phyloP scores from a whole-genome alignment of 1,140 invertebrate species.

The Zaprionus taronus region DNA sequence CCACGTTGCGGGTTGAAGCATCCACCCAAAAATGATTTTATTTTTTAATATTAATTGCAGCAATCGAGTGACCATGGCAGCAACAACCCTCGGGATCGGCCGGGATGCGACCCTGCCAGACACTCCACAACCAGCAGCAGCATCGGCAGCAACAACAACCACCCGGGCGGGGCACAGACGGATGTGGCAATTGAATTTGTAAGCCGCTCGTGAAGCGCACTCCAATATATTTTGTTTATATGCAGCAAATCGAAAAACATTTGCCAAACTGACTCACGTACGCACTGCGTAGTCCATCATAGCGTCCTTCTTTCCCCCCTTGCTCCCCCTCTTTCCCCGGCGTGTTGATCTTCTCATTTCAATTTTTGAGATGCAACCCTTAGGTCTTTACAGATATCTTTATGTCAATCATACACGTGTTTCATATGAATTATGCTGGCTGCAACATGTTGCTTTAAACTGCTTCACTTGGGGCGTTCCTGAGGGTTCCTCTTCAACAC shows the following conservation, averaged over 20 bases:
- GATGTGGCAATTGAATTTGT: constrained; percentile 76
- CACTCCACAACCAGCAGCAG: neutral
- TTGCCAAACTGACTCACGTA: neutral
- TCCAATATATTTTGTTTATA: neutral
- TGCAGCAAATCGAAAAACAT: neutral
- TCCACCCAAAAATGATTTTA: constrained; percentile 63
- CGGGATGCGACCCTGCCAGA: constrained; percentile 17
- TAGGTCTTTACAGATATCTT: neutral
- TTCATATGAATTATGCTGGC: constrained; percentile 1
- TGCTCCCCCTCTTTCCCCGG: neutral
- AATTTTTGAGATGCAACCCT: neutral
- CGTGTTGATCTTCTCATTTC: neutral
- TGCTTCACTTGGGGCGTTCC: neutral
- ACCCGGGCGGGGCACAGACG: constrained; percentile 30
- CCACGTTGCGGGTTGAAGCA: constrained; percentile 31
- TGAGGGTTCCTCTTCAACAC: neutral
- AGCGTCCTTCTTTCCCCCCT: neutral
- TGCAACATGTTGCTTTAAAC: constrained; percentile 10
- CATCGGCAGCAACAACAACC: constrained; percentile 15
- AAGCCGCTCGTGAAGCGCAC: constrained; percentile 39
- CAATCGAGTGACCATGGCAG: constrained; percentile 76
- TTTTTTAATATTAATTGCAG: constrained; percentile 83
- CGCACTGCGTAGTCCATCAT: constrained; percentile 3
- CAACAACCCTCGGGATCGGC: constrained; percentile 67
- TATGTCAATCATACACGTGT: constrained; percentile 4